These are phyloP conservation scores for Coecobrya sp. DNA, from an alignment of 2,888 invertebrate species.

Conservation along the genomic window DNA sequence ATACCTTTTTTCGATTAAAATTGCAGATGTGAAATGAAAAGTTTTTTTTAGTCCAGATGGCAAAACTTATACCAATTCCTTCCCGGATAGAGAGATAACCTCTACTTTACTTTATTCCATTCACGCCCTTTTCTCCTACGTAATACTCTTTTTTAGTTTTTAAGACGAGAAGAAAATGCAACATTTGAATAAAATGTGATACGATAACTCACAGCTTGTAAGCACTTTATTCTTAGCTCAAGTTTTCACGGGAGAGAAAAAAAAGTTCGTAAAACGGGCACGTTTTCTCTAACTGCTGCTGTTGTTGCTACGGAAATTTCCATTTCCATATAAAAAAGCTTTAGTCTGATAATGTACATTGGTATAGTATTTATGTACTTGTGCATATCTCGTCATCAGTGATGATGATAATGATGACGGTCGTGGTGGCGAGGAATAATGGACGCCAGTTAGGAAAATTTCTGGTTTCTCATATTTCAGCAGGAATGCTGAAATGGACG, in stretches of 20 bases:
- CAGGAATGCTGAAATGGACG: slow-evolving; percentile 64
- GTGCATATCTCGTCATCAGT: not conserved
- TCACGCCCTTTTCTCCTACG: not conserved
- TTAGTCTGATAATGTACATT: not conserved
- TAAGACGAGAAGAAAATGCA: not conserved
- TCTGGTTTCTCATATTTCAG: slow-evolving; percentile 64
- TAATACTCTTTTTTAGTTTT: not conserved
- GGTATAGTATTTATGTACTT: not conserved
- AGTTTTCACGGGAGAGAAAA: not conserved
- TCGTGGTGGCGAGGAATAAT: slow-evolving; percentile 33
- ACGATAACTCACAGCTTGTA: not conserved
- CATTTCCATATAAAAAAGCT: not conserved
- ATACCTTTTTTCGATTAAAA: slow-evolving; percentile 62
- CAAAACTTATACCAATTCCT: not conserved
- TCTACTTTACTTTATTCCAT: not conserved
- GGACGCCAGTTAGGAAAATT: slow-evolving; percentile 55
- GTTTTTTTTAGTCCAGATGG: slow-evolving; percentile 30
- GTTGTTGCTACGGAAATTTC: not conserved
- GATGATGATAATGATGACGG: not conserved
- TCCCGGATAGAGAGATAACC: not conserved
- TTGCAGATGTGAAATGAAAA: slow-evolving; percentile 62
- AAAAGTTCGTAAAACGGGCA: slow-evolving; percentile 19
- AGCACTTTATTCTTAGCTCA: not conserved
- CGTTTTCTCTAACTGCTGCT: slow-evolving; percentile 4
- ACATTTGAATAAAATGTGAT: slow-evolving; percentile 21